These are phyloP conservation scores for Hermaeophaga mercurialis DNA, from an alignment of 2,888 invertebrate species.

Conservation along the genomic window DNA sequence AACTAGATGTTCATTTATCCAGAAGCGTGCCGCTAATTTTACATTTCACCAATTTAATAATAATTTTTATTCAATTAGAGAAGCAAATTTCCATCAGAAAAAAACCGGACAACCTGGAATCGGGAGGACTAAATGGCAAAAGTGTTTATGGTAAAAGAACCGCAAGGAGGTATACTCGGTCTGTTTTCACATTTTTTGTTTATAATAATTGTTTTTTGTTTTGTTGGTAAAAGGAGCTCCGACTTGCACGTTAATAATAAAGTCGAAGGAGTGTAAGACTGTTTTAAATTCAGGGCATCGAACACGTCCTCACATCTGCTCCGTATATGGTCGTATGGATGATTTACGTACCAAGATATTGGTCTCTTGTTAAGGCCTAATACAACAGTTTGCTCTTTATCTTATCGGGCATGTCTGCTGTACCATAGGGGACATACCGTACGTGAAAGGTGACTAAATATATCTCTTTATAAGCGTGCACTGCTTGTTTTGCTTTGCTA, in stretches of 20 bases:
- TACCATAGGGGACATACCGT: slow-evolving; percentile 24
- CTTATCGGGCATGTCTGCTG: slow-evolving; percentile 49
- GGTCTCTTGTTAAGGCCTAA: slow-evolving; percentile 54
- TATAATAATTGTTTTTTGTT: no score
- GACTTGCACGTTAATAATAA: slow-evolving; percentile 1
- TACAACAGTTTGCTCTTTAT: slow-evolving; percentile 54
- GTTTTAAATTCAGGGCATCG: slow-evolving; percentile 50
- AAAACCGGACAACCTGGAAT: no score
- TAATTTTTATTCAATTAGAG: slow-evolving; percentile 18
- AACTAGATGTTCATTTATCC: slow-evolving; percentile 50
- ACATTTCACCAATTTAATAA: slow-evolving; percentile 28
- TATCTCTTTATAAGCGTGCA: slow-evolving; percentile 26
- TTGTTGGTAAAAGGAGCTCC: no score
- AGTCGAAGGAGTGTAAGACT: slow-evolving; percentile 38
- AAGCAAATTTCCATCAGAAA: no score
- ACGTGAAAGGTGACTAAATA: slow-evolving; percentile 34
- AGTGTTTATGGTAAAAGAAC: no score
- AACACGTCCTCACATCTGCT: slow-evolving; percentile 43
- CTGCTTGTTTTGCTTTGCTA: slow-evolving; percentile 5
- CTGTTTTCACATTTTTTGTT: no score
- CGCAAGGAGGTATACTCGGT: no score
- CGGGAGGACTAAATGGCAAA: no score
- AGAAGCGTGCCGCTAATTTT: slow-evolving; percentile 33
- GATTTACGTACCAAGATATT: slow-evolving; percentile 57
- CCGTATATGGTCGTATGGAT: slow-evolving; percentile 55